A percentile compares a stretch with the other conserved stretches of the same genome.
Conservation (phyloP, 1,140 invertebrate genomes). For the Rhyacophila brunnea region DNA sequence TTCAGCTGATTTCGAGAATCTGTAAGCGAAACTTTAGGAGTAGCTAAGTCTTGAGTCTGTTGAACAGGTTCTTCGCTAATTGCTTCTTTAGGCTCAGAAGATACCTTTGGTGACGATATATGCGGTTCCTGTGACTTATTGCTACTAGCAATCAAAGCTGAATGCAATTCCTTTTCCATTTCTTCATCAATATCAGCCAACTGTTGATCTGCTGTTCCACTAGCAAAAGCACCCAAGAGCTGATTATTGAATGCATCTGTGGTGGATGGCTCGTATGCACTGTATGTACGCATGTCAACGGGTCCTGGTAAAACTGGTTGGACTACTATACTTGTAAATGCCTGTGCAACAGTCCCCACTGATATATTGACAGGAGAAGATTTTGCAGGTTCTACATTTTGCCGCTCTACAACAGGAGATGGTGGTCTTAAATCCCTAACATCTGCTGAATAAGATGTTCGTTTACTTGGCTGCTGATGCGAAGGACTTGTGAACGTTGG, state of each 20-base stretch:
- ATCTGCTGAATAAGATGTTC: constrained; percentile 40
- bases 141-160: constrained; percentile 60
- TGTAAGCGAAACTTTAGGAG: constrained; percentile 65
- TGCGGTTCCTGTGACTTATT: constrained; percentile 44
- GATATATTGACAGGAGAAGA: constrained; percentile 26
- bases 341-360: constrained; percentile 33
- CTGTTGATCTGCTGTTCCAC: constrained; percentile 63
- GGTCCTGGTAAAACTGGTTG: constrained; percentile 76
- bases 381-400: constrained; percentile 21
- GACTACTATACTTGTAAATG: constrained; percentile 63
- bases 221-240: constrained; percentile 63
- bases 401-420: constrained; percentile 39
- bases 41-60: constrained; percentile 51
- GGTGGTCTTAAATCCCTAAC: constrained; percentile 43
- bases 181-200: constrained; percentile 75
- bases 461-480: constrained; percentile 40
- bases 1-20: constrained; percentile 83
- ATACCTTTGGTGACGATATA: constrained; percentile 37
- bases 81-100: constrained; percentile 38
- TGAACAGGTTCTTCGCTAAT: constrained; percentile 50
- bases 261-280: constrained; percentile 49
- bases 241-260: constrained; percentile 57
- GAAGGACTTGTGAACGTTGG: constrained; percentile 55
- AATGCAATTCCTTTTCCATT: constrained; percentile 73
- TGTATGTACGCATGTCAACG: constrained; percentile 85